Percentiles rank a stretch among this genome's conserved stretches.
Evolutionary conservation across 2,797 vertebrate species (phyloP).

Genomic region (Clarias platycephalus): DNA sequence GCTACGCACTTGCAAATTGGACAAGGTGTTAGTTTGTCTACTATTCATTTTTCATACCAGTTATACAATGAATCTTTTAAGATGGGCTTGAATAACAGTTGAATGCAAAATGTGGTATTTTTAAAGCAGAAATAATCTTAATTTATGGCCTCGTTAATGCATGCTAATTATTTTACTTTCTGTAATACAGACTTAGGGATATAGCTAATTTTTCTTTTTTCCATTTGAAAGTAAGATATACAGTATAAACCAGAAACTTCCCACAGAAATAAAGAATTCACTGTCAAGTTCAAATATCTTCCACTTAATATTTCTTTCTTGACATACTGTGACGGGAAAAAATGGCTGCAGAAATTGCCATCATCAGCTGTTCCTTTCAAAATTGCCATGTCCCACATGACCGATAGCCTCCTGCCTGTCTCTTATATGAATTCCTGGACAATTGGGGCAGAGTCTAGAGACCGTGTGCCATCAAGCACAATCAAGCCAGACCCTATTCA

Average conservation of each 20-base stretch:
- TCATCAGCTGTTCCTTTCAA: constrained; percentile 46
- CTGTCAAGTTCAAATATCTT: constrained; percentile 8
- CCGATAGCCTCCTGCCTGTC: constrained; percentile 56
- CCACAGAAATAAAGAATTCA: background rate
- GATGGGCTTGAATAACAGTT: background rate
- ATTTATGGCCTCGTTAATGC: background rate
- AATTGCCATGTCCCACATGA: constrained; percentile 52
- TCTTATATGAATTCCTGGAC: constrained; percentile 76
- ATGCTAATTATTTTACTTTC: background rate
- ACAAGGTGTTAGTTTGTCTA: background rate
- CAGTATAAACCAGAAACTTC: background rate
- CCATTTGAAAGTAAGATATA: background rate
- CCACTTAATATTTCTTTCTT: constrained; percentile 23
- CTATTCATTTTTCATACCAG: background rate
- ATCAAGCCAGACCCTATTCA: constrained; percentile 74
- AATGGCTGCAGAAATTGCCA: constrained; percentile 36
- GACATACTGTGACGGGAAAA: constrained; percentile 32
- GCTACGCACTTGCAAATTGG: background rate
- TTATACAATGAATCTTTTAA: background rate
- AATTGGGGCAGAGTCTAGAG: constrained; percentile 71
- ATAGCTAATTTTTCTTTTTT: background rate
- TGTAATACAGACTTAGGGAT: background rate
- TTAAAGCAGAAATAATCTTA: background rate
- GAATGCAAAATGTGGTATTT: background rate
- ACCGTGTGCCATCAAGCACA: constrained; percentile 73